These are phyloP conservation scores for Lacanobia wlatinum DNA, from an alignment of 2,888 invertebrate genomes.

Conservation along the genomic window DNA sequence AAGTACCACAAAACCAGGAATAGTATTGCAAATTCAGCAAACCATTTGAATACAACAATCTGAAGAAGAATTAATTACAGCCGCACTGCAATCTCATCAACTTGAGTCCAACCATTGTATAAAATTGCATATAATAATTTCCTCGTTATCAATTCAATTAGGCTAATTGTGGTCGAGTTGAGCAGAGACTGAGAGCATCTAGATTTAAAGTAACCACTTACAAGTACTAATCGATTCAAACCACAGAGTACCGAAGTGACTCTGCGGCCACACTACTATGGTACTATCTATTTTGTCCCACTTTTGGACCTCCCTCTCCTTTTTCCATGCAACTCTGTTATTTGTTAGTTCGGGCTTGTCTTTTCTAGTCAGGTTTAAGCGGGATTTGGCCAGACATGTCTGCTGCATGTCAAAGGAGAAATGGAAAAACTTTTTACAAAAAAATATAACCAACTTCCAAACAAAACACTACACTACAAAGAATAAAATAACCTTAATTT, in stretches of 20 bases:
- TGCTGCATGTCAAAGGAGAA: too few species aligned
- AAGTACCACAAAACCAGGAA: too few species aligned
- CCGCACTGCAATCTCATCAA: background rate
- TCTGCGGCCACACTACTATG: background rate
- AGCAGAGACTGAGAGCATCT: constrained; percentile 10
- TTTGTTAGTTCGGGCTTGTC: too few species aligned
- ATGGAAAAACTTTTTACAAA: too few species aligned
- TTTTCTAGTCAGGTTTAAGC: too few species aligned
- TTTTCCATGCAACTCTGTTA: too few species aligned
- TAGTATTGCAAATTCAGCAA: background rate
- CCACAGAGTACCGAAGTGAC: background rate
- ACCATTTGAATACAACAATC: background rate
- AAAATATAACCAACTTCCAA: too few species aligned
- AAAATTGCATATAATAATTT: constrained; percentile 13
- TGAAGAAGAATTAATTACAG: background rate
- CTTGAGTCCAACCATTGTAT: constrained; percentile 14
- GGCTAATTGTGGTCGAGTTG: constrained; percentile 22
- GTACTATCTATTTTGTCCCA: fast-evolving
- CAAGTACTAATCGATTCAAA: constrained; percentile 6
- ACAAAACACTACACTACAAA: too few species aligned
- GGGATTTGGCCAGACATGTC: too few species aligned
- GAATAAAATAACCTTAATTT: too few species aligned
- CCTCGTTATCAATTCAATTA: constrained; percentile 37
- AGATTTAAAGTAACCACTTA: constrained; percentile 18
- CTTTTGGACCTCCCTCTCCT: too few species aligned